phyloP scores from a whole-genome alignment of 92 coral and sea anemone genomes.

The Zoanthus gigantus region DNA sequence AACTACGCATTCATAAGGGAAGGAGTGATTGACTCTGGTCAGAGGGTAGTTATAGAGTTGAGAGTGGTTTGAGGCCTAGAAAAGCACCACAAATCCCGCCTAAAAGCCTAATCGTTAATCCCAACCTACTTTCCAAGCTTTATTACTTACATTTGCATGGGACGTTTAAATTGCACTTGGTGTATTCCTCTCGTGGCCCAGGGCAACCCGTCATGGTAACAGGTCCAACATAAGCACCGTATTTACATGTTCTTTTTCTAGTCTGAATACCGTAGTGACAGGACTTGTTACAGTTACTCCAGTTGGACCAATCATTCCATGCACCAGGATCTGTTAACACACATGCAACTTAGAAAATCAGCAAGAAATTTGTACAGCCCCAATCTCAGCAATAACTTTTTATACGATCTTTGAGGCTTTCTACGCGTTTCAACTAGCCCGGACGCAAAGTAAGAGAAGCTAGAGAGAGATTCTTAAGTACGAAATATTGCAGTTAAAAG shows the following conservation, averaged over 20 bases:
- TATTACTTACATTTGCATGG: slow-evolving; percentile 14
- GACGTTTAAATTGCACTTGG: not conserved
- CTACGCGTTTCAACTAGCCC: no score
- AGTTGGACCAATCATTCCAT: not conserved
- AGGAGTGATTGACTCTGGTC: no score
- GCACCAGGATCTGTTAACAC: slow-evolving; percentile 5
- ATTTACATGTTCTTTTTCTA: slow-evolving; percentile 3
- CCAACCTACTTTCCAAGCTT: not conserved
- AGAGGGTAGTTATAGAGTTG: no score
- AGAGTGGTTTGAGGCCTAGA: no score
- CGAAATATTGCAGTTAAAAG: no score
- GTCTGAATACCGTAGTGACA: slow-evolving; percentile 17
- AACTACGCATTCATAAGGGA: no score
- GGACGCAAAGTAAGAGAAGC: no score
- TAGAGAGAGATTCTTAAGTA: no score
- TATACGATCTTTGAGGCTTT: no score
- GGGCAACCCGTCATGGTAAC: slow-evolving; percentile 15
- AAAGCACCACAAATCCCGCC: no score
- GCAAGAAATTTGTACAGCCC: no score
- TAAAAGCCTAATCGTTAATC: not conserved
- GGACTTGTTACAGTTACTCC: slow-evolving; percentile 5
- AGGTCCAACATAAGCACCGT: slow-evolving; percentile 31
- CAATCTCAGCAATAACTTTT: no score
- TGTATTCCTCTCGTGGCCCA: not conserved
- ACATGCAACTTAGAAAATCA: not conserved